Percentiles rank a stretch among this genome's conserved stretches.
These are phyloP conservation scores for Dysdera silvatica DNA, from an alignment of 1,140 invertebrate species.

Conservation along the genomic window DNA sequence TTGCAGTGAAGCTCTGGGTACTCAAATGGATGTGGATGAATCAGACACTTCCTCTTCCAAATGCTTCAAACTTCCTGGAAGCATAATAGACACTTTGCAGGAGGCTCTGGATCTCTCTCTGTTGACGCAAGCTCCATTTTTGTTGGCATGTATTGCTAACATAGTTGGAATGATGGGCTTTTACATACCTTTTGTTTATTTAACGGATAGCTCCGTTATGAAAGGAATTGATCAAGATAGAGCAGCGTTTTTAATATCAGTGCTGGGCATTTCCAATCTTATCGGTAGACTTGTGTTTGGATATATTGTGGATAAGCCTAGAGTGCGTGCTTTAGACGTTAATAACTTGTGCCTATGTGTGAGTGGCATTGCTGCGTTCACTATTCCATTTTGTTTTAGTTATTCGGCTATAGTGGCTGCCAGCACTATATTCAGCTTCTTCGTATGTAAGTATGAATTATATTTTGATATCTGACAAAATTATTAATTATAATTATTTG, in stretches of 20 bases:
- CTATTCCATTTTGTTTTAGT: conserved; percentile 71
- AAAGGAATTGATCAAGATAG: conserved; percentile 55
- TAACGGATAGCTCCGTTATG: conserved; percentile 68
- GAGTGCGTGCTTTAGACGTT: conserved; percentile 77
- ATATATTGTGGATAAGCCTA: conserved; percentile 47
- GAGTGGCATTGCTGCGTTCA: conserved; percentile 72
- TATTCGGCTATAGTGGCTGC: conserved; percentile 70
- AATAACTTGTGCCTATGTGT: conserved; percentile 90
- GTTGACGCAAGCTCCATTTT: conserved; percentile 80
- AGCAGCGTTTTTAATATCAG: conserved; percentile 81
- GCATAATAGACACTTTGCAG: conserved; percentile 38
- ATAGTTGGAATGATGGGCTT: conserved; percentile 88
- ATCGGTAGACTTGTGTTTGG: conserved; percentile 51
- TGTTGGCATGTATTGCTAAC: conserved; percentile 88
- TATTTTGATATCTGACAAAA: too few relatives aligned
- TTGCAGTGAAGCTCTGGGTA: conserved; percentile 36
- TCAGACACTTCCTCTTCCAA: not conserved
- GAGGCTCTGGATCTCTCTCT: conserved; percentile 91
- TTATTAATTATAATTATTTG: conserved; percentile 6
- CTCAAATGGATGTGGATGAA: not conserved
- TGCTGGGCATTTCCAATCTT: conserved; percentile 55
- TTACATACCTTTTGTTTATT: conserved; percentile 90
- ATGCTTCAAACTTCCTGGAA: conserved; percentile 21
- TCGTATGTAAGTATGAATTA: conserved; percentile 88
- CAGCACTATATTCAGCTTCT: conserved; percentile 87